Evolutionary conservation across 2,797 vertebrate genomes (phyloP), one percentile per base, ranked within the genome.

Genomic region (Morelia viridis): DNA sequence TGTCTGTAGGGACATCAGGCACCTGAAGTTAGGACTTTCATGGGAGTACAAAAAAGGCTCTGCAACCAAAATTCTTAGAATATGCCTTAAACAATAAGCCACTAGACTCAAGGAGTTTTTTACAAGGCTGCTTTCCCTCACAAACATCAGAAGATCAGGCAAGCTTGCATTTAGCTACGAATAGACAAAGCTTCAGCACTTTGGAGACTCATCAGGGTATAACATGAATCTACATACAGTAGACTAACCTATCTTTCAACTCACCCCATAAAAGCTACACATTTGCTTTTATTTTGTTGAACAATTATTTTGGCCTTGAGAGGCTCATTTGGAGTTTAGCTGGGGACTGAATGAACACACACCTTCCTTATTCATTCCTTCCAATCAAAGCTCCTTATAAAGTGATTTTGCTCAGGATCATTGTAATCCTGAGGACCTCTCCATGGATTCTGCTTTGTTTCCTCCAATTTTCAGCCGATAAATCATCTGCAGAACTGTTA

Each of bases 1-100:
- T 0, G 99, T 99, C 99, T 99, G 97, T 5, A 1, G 9, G 0
- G 2, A 88, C 87, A 31, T 68, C 80, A 90, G 91, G 62, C 68
- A 76, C 56, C 0, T 0, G 57, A 62, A 53, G 7, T 0, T 0
- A 31, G 13, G 60, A 92, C 89, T 64, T 88, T 15, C 91, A 80
- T 86, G 94, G 62, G 28, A 85, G 88, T 2, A 83, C 2, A 24
- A 53, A 68, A 31, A 71, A 3, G 5, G 46, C 10, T 12, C 19
- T 1, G 3, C 17, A 35, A 11, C 9, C 15, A 60, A 89, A 57
- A 89, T 46, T 85, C 24, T 76, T 24, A 57, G 46, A 28, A 88
- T 15, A 83, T 61, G 53, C 41, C 80, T 56, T 56, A 41, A 89
- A 83, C 8, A 26, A 19, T 5, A 24, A 28, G 12, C 60, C n/a